Evolutionary conservation across 1,140 invertebrate species (phyloP).

Genomic region (Tribolium madens): DNA sequence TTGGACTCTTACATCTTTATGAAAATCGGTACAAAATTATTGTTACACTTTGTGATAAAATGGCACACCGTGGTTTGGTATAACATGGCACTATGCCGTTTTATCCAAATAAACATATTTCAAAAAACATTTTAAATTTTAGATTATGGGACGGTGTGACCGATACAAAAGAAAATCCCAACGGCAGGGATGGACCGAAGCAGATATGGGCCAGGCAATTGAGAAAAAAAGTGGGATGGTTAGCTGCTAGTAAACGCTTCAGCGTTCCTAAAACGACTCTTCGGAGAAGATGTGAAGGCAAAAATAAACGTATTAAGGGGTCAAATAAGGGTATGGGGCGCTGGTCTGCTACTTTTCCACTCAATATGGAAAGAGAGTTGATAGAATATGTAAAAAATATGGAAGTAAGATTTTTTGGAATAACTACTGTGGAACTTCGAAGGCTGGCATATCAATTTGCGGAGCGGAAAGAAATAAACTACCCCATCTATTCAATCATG

Average conservation of each 20-base stretch:
- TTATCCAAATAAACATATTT: too few relatives aligned
- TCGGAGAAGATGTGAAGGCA: constrained; percentile 11
- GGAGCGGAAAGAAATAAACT: too few relatives aligned
- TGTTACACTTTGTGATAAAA: too few relatives aligned
- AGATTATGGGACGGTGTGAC: constrained; percentile 36
- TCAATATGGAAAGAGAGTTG: constrained; percentile 18
- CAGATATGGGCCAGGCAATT: constrained; percentile 12
- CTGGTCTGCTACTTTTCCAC: background rate
- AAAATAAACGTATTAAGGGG: constrained; percentile 25
- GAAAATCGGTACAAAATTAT: too few relatives aligned
- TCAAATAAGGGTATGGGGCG: background rate
- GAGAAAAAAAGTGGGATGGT: constrained; percentile 9
- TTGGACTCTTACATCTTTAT: too few relatives aligned
- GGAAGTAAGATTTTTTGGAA: background rate
- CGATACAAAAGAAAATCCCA: constrained; percentile 29
- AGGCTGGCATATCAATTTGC: too few relatives aligned
- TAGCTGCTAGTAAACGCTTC: constrained; percentile 20
- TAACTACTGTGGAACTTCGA: too few relatives aligned
- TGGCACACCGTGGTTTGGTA: too few relatives aligned
- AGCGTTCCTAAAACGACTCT: constrained; percentile 24
- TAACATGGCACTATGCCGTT: too few relatives aligned
- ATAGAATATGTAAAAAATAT: background rate
- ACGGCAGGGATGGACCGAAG: constrained; percentile 8
- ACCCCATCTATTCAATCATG: too few relatives aligned
- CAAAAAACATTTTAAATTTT: background rate